Percentiles rank a stretch among this genome's conserved stretches.
Evolutionary conservation across 53 echinoderm and acorn worm genomes (phyloP).

Genomic region (Temnopleurus reevesii): DNA sequence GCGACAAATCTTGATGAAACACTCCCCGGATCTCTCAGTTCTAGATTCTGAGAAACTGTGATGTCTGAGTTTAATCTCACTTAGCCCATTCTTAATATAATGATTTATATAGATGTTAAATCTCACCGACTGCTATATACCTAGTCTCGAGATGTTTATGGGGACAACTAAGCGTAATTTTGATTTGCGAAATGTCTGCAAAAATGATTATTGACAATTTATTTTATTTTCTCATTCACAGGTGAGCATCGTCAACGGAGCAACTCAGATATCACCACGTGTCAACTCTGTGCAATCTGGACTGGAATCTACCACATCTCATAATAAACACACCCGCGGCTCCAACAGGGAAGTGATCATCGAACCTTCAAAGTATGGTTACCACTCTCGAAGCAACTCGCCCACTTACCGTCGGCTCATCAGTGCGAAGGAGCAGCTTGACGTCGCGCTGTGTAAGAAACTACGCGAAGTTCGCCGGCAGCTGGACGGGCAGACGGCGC

Average conservation of each 20-base stretch:
- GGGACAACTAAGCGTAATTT: no score
- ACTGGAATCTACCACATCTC: background rate
- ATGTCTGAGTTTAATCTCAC: no score
- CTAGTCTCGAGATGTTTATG: no score
- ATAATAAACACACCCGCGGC: background rate
- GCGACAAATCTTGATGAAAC: no score
- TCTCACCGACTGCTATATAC: no score
- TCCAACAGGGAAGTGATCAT: constrained; percentile 19
- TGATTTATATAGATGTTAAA: no score
- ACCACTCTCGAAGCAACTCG: constrained; percentile 60
- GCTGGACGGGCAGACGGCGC: constrained; percentile 58
- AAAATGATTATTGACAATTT: no score
- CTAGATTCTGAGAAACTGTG: no score
- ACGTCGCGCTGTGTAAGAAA: constrained; percentile 36
- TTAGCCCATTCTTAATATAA: no score
- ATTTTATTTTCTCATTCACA: background rate
- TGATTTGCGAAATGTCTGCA: no score
- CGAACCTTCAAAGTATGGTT: constrained; percentile 51
- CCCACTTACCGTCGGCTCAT: constrained; percentile 63
- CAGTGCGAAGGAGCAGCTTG: constrained; percentile 43
- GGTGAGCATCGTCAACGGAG: constrained; percentile 53
- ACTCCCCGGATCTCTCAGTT: no score
- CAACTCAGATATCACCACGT: constrained; percentile 27
- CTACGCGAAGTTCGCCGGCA: constrained; percentile 26
- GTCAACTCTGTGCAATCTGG: background rate